These are phyloP conservation scores for Trypoxylus dichotomus DNA, from an alignment of 1,140 invertebrate species.

Conservation along the genomic window DNA sequence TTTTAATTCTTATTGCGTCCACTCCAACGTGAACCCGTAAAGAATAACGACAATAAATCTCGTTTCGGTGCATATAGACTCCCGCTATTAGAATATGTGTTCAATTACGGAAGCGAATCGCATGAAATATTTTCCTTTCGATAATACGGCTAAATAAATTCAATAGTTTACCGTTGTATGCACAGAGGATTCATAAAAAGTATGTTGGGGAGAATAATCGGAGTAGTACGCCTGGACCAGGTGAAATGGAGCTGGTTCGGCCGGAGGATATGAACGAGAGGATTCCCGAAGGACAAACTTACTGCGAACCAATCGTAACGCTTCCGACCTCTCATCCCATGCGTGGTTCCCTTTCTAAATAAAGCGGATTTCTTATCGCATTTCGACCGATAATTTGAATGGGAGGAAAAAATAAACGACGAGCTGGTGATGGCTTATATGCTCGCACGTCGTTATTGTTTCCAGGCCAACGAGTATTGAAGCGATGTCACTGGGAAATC, in stretches of 20 bases:
- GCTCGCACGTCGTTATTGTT: background rate
- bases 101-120: background rate
- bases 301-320: background rate
- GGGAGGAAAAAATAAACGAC: background rate
- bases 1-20: background rate
- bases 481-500: too few relatives aligned
- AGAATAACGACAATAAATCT: background rate
- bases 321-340: background rate
- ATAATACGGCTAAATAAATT: slow-evolving; percentile 24
- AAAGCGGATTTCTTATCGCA: background rate
- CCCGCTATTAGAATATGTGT: background rate
- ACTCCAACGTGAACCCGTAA: background rate
- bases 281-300: background rate
- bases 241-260: background rate
- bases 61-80: background rate
- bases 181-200: slow-evolving; percentile 18
- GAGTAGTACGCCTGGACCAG: background rate
- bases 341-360: background rate
- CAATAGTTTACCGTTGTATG: slow-evolving; percentile 19
- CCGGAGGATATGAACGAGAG: background rate
- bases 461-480: background rate
- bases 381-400: background rate
- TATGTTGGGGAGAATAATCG: background rate
- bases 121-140: slow-evolving; percentile 10
- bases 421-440: background rate